Evolutionary conservation across 2,113 vertebrate species (phyloP).

Genomic region (Zosterops hypoxanthus): DNA sequence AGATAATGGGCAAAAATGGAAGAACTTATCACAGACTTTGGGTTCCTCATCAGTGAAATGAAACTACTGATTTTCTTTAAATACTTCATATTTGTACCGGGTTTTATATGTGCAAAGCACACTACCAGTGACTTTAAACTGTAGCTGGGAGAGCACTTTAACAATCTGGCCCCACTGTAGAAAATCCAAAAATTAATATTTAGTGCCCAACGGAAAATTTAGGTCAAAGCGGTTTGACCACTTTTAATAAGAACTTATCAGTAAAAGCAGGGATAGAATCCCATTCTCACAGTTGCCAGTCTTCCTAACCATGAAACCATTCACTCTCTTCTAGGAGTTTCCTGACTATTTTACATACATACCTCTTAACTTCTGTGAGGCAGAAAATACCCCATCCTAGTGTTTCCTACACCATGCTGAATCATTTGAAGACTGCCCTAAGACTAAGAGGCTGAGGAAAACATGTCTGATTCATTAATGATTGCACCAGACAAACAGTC

Average conservation of each 20-base stretch:
- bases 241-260: background rate
- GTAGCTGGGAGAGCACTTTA: background rate
- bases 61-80: slow-evolving; percentile 13
- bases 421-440: background rate
- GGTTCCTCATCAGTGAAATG: background rate
- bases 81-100: background rate
- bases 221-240: background rate
- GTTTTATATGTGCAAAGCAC: background rate
- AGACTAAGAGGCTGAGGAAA: background rate
- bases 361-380: background rate
- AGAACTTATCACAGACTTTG: background rate
- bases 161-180: background rate
- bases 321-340: background rate
- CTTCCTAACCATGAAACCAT: background rate
- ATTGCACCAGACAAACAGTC: background rate
- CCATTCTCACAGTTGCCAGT: background rate
- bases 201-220: background rate
- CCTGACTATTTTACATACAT: background rate
- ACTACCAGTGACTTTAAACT: background rate
- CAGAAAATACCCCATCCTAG: background rate
- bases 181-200: background rate
- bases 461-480: background rate
- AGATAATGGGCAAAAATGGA: background rate
- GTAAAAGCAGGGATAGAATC: background rate
- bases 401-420: background rate